Percentiles rank a stretch among this genome's conserved stretches.
Evolutionary conservation across 2,113 vertebrate genomes (phyloP).

Genomic region (Cochlearius cochlearius): DNA sequence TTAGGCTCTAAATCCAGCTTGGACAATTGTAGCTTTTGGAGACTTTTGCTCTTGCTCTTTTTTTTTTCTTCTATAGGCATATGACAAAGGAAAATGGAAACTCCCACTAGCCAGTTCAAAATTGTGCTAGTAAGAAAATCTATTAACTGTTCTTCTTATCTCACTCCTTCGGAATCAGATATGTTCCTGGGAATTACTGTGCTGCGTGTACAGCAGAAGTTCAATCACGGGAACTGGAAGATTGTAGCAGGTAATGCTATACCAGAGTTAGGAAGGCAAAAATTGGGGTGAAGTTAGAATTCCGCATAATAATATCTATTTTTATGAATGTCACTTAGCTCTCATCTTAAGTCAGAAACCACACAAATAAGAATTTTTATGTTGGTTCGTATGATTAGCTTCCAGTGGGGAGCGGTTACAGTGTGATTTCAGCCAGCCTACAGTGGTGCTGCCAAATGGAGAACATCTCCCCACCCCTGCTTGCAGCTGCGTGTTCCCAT

Average conservation of each 20-base stretch:
- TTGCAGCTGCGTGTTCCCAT: background rate
- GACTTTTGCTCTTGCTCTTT: background rate
- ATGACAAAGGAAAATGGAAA: background rate
- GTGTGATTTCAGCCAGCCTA: background rate
- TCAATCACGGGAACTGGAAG: background rate
- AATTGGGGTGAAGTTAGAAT: background rate
- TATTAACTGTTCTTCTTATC: constrained; percentile 5
- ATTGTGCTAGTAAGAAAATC: background rate
- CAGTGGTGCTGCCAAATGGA: background rate
- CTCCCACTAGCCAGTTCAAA: background rate
- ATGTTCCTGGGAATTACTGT: background rate
- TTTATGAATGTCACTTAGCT: background rate
- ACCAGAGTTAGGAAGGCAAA: background rate
- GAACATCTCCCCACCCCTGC: background rate
- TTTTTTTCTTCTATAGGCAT: background rate
- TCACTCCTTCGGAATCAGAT: background rate
- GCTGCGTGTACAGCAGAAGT: background rate
- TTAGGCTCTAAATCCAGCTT: background rate
- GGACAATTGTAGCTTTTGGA: background rate
- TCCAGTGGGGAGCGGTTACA: background rate
- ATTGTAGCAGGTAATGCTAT: background rate
- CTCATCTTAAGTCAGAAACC: background rate
- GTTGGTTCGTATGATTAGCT: background rate
- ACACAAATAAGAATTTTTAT: background rate
- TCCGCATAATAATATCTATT: background rate